Base-by-base conservation (phyloP, 92 coral and sea anemone genomes). In the Porites rus region DNA sequence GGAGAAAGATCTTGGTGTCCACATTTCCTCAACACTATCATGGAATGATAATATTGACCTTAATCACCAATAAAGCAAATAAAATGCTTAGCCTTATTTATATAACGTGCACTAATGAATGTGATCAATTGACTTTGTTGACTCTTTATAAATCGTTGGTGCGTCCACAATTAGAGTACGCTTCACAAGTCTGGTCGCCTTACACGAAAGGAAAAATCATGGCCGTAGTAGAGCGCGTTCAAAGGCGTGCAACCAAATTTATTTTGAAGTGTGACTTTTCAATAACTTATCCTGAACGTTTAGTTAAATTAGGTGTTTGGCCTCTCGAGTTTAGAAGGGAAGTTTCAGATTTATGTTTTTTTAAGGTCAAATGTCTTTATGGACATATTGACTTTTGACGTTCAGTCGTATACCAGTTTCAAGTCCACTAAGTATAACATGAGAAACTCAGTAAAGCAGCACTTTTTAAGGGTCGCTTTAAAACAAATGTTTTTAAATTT, bases 1-100 rank as follows among this genome's bases (percentile, higher is more conserved):
- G 10, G 81, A 84, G 88, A 74, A 84, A 52, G 88, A 84, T 59
- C 81, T 65, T 63, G 82, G 88, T 22, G 88, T 84, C 6, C 81
- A 62, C 75, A 75, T 75, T 65, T 82, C 78, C 28, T 51, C 51
- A 7, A 75, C 50, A 8, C 64, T 84, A 66, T 84, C 82, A 38
- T 75, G 81, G 82, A 78, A 86, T 53, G 62, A 85, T 62, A 87
- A 88, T 58, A 74, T 88, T 58, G 76, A 66, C 76, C n/a, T 74
- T 52, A 71, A 74, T 22, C 63, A 64, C 74, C 67, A 24, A 79
- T 71, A 77, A 70, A 64, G 83, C 80, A 51, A 78, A 69, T 67
- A 80, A 87, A 19, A 46, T 79, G 91, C 86, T 87, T 38, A 80
- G 86, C 38, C 65, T 86, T 46, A 64, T 86, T 69, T 60, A 66